A percentile compares a stretch with the other conserved stretches of the same genome.
Conservation (phyloP, 1,140 invertebrate genomes). For the Scaptodrosophila lebanonensis region DNA sequence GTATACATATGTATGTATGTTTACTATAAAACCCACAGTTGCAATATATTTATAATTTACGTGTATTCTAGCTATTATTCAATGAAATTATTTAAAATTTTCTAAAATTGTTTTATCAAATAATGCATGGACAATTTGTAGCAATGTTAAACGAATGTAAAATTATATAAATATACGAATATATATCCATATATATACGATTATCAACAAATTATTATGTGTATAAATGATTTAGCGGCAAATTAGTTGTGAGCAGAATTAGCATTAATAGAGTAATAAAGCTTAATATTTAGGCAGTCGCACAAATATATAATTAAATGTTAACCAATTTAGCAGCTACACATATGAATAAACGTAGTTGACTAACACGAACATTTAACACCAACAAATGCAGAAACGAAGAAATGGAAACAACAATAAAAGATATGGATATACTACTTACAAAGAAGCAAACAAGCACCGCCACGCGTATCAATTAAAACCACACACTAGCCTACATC, state of each 20-base stretch:
- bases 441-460: conserved; percentile 53
- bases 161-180: conserved; percentile 31
- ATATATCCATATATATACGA: conserved; percentile 17
- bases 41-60: conserved; percentile 62
- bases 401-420: conserved; percentile 31
- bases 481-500: conserved; percentile 21
- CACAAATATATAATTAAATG: conserved; percentile 50
- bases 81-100: too few species aligned
- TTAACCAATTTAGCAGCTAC: too few species aligned
- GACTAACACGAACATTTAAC: conserved; percentile 4
- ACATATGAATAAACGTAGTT: too few species aligned
- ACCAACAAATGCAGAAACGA: neutral
- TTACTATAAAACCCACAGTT: conserved; percentile 35
- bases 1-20: conserved; percentile 37
- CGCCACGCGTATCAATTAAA: conserved; percentile 68
- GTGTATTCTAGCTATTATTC: conserved; percentile 54
- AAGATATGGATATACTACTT: too few species aligned
- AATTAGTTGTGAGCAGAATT: conserved; percentile 24
- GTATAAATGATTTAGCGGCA: conserved; percentile 12
- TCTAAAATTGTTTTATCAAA: conserved; percentile 13
- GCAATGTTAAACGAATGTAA: conserved; percentile 33
- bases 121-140: conserved; percentile 55
- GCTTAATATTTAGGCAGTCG: conserved; percentile 24
- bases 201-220: conserved; percentile 9
- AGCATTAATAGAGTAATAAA: conserved; percentile 26